Percentiles rank a stretch among this genome's conserved stretches.
These are phyloP conservation scores for Nasonia giraulti DNA, from an alignment of 1,140 invertebrate species.

Conservation along the genomic window DNA sequence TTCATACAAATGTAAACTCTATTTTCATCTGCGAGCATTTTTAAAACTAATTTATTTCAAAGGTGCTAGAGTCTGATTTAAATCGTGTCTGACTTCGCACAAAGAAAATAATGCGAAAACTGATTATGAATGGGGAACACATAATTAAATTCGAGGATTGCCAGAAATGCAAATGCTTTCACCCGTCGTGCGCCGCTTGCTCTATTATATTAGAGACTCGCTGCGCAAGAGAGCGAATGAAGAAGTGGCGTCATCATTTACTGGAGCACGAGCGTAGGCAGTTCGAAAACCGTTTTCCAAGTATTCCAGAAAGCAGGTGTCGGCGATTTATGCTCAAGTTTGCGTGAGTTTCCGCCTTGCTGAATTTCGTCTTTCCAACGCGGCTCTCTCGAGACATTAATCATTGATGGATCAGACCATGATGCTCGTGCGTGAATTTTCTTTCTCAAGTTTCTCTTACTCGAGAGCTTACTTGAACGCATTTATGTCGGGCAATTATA, in stretches of 20 bases:
- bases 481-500: no score
- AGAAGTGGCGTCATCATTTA: conserved; percentile 51
- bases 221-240: conserved; percentile 2
- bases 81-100: not conserved
- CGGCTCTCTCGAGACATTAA: conserved; percentile 1
- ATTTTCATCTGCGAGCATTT: not conserved
- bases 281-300: conserved; percentile 44
- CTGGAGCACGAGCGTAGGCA: not conserved
- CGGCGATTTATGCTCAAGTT: conserved; percentile 43
- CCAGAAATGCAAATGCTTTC: conserved; percentile 23
- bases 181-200: not conserved
- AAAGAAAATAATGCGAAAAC: conserved; percentile 17
- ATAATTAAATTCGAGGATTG: conserved; percentile 42
- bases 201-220: conserved; percentile 8
- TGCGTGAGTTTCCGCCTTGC: conserved; percentile 20
- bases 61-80: not conserved
- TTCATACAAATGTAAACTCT: not conserved
- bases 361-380: conserved; percentile 10
- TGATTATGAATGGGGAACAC: conserved; percentile 35
- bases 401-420: conserved; percentile 23
- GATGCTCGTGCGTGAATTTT: not conserved
- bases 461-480: not conserved
- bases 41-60: not conserved
- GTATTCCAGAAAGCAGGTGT: conserved; percentile 23
- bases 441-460: not conserved